Evolutionary conservation across 2,797 vertebrate genomes (phyloP).

Genomic region (Eulemur coronatus): DNA sequence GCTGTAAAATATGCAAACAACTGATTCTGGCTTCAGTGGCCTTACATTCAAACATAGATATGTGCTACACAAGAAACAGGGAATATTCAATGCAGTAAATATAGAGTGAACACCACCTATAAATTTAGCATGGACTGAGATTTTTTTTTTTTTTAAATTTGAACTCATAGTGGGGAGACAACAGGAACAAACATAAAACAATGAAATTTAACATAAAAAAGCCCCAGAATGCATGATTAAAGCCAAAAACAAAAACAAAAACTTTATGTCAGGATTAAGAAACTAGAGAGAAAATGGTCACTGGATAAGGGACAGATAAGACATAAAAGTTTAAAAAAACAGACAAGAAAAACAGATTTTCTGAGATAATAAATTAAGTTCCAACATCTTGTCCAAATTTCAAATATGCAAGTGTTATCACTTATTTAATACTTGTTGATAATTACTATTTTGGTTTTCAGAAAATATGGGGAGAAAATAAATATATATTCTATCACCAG

Average conservation of each 20-base stretch:
- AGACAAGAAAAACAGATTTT: background rate
- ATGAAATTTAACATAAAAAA: background rate
- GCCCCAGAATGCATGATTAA: background rate
- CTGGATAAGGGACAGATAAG: background rate
- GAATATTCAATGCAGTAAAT: background rate
- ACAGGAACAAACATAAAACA: background rate
- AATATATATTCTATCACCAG: background rate
- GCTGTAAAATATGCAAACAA: background rate
- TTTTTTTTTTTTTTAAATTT: background rate
- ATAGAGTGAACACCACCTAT: background rate
- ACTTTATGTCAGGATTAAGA: background rate
- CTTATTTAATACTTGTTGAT: background rate
- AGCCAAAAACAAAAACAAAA: background rate
- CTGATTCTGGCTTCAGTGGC: background rate
- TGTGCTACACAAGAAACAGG: background rate
- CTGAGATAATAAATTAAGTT: background rate
- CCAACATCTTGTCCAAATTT: background rate
- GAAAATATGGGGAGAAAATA: background rate
- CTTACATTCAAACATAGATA: background rate
- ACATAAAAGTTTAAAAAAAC: background rate
- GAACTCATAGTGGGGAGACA: background rate
- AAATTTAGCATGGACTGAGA: background rate
- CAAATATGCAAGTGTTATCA: background rate
- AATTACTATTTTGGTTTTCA: background rate
- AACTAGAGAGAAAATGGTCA: background rate